A percentile compares a stretch with the other conserved stretches of the same genome.
Evolutionary conservation across 2,888 invertebrate genomes (phyloP).

Genomic region (Labia minor): DNA sequence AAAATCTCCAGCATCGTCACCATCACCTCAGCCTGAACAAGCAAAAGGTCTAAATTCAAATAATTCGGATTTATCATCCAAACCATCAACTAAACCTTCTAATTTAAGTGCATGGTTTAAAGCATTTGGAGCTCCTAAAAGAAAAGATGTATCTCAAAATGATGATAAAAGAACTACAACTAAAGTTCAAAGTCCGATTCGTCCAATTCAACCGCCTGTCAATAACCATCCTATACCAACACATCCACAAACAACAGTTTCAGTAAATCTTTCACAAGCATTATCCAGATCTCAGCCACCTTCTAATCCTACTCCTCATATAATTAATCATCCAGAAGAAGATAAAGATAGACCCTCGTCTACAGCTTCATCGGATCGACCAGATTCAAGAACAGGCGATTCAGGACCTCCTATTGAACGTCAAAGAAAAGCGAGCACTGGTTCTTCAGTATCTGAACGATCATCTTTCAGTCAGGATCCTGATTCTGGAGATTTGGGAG

Average conservation of each 20-base stretch:
- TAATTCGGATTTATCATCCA: conserved; percentile 30
- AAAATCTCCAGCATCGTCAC: not conserved
- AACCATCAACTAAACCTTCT: conserved; percentile 59
- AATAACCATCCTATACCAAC: conserved; percentile 26
- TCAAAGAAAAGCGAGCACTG: conserved; percentile 63
- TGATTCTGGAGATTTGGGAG: conserved; percentile 47
- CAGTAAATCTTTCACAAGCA: conserved; percentile 21
- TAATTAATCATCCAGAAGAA: conserved; percentile 34
- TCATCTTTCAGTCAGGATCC: conserved; percentile 61
- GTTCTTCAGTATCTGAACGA: conserved; percentile 66
- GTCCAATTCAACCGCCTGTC: not conserved
- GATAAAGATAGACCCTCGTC: conserved; percentile 27
- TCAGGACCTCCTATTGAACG: conserved; percentile 32
- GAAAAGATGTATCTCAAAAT: conserved; percentile 44
- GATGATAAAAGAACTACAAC: conserved; percentile 34
- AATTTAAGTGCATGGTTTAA: conserved; percentile 87
- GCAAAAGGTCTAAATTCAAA: not conserved
- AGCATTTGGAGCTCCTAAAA: conserved; percentile 79
- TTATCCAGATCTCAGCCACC: conserved; percentile 28
- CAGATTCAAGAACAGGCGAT: conserved; percentile 17
- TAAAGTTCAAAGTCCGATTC: not conserved
- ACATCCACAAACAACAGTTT: conserved; percentile 31
- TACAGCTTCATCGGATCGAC: conserved; percentile 23
- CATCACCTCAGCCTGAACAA: not conserved
- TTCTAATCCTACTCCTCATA: conserved; percentile 35